phyloP scores from a whole-genome alignment of 2,797 vertebrate species.

The Chloroceryle inda region DNA sequence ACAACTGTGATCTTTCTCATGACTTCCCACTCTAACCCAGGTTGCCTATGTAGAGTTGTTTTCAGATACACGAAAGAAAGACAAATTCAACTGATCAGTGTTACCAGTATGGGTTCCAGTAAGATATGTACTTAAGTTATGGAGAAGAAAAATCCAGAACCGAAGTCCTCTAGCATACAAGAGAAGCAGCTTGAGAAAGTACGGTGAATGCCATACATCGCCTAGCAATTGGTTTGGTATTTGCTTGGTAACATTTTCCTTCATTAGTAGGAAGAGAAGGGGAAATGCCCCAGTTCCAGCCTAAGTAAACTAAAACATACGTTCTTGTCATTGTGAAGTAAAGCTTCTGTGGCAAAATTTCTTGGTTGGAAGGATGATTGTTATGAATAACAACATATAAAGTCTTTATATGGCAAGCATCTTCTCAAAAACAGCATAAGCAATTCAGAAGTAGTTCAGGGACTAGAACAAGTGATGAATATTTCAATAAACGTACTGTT shows the following conservation, averaged over 20 bases:
- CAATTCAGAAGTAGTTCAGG: constrained; percentile 20
- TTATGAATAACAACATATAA: neutral
- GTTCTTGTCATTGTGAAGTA: neutral
- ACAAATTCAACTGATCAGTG: neutral
- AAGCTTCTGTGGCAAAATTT: constrained; percentile 11
- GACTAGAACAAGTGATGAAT: constrained; percentile 48
- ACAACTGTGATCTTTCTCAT: neutral
- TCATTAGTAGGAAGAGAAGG: neutral
- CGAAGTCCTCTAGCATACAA: neutral
- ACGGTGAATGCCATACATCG: neutral
- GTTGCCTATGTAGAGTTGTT: neutral
- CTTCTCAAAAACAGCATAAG: neutral
- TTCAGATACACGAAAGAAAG: neutral
- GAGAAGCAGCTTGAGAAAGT: neutral
- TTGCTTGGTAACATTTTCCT: neutral
- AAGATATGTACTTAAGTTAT: neutral
- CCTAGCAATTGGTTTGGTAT: neutral
- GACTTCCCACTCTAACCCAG: neutral
- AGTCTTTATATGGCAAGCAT: neutral
- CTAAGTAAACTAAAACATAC: neutral
- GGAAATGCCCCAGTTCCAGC: neutral
- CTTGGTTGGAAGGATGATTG: neutral
- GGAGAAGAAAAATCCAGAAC: neutral
- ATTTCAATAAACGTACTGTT: constrained; percentile 47
- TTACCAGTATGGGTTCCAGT: neutral